phyloP scores from a whole-genome alignment of 2,797 vertebrate species.

The Lophotriccus pileatus region DNA sequence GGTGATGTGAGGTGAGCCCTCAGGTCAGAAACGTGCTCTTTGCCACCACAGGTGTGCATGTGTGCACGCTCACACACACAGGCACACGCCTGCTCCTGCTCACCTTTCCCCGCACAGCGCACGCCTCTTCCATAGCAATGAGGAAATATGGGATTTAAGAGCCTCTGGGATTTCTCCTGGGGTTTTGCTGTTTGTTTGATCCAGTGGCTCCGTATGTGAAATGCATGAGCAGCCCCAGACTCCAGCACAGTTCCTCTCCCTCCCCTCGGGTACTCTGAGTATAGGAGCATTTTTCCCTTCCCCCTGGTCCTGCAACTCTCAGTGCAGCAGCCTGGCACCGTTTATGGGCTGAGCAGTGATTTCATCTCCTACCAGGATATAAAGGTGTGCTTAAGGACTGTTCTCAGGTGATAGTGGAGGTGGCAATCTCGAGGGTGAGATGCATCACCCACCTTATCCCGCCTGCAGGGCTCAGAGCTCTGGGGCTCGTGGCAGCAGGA shows the following conservation, averaged over 20 bases:
- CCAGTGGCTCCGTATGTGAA: neutral
- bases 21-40: neutral
- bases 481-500: neutral
- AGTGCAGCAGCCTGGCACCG: fast-evolving
- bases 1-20: neutral
- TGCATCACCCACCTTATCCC: fast-evolving
- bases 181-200: neutral
- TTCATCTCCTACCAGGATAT: neutral
- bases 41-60: neutral
- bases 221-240: neutral
- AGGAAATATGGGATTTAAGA: neutral
- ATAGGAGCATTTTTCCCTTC: neutral
- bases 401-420: neutral
- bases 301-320: neutral
- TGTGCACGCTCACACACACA: fast-evolving
- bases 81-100: neutral
- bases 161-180: neutral
- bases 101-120: neutral
- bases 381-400: neutral
- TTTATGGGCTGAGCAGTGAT: neutral
- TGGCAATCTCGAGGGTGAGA: fast-evolving
- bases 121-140: neutral
- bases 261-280: neutral
- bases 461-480: neutral
- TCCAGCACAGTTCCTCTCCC: neutral